phyloP scores from a whole-genome alignment of 2,797 vertebrate genomes.

The Anniella stebbinsi region DNA sequence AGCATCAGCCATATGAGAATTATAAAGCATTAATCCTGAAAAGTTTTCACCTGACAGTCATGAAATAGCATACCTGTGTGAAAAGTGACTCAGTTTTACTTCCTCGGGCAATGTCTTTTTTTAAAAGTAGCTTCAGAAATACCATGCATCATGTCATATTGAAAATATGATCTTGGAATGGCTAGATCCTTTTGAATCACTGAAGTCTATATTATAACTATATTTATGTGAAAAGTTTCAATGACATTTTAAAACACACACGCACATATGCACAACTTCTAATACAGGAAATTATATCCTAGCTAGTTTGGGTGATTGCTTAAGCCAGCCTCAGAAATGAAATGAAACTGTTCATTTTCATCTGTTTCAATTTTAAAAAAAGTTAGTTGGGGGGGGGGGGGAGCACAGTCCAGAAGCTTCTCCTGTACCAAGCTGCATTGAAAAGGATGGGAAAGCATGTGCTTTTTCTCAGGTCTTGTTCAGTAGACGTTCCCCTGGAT shows the following conservation, averaged over 20 bases:
- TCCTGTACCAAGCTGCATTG: neutral
- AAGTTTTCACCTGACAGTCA: slow-evolving; percentile 80
- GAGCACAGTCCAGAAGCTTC: neutral
- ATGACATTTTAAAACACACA: slow-evolving; percentile 57
- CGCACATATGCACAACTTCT: slow-evolving; percentile 43
- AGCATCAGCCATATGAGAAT: slow-evolving; percentile 79
- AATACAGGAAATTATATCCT: slow-evolving; percentile 55
- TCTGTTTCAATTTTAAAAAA: neutral
- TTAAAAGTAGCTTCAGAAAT: slow-evolving; percentile 77
- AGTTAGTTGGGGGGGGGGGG: neutral
- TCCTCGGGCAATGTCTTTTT: slow-evolving; percentile 77
- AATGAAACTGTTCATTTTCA: slow-evolving; percentile 46
- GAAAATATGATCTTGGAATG: slow-evolving; percentile 73
- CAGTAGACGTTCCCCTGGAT: neutral
- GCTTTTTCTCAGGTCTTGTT: neutral
- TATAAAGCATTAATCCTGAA: slow-evolving; percentile 83
- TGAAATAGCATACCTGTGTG: slow-evolving; percentile 79
- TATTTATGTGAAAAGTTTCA: slow-evolving; percentile 67
- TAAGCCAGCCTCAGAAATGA: slow-evolving; percentile 46
- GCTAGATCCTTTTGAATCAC: slow-evolving; percentile 70
- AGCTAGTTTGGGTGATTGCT: neutral
- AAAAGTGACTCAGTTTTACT: slow-evolving; percentile 78
- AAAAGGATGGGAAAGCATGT: neutral
- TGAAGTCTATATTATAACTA: slow-evolving; percentile 56
- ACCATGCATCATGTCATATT: slow-evolving; percentile 70